Conservation (phyloP, 2,888 invertebrate genomes). For the Schizaphis graminum region DNA sequence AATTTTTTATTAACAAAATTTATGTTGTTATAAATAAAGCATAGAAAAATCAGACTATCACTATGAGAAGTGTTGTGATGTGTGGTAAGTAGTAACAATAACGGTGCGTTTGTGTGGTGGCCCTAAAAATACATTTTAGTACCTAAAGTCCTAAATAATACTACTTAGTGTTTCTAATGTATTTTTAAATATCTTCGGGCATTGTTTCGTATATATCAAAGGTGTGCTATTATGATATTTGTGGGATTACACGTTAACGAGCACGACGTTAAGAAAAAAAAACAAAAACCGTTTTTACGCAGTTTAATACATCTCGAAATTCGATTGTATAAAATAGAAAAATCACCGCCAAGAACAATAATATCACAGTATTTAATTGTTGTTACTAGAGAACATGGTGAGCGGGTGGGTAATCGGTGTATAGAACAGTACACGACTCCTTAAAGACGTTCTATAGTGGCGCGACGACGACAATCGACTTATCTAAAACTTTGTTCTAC, state of each 20-base stretch:
- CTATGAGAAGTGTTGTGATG: not conserved
- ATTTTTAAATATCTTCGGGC: not conserved
- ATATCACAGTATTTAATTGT: not conserved
- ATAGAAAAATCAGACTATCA: not conserved
- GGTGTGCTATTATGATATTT: not conserved
- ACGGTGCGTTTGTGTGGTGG: not conserved
- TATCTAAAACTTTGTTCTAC: not conserved
- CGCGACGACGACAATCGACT: not conserved
- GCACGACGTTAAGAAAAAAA: not conserved
- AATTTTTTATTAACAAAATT: not conserved
- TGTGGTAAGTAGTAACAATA: not conserved
- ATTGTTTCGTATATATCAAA: not conserved
- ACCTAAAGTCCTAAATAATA: not conserved
- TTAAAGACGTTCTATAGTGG: not conserved
- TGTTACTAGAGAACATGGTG: not conserved
- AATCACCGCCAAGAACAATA: not conserved
- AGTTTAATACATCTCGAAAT: not conserved
- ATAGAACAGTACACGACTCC: not conserved
- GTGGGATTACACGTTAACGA: not conserved
- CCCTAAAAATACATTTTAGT: not conserved
- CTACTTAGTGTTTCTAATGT: conserved; percentile 5
- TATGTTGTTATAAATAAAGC: not conserved
- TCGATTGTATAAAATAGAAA: not conserved
- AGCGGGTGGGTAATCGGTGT: not conserved
- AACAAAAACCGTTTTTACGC: not conserved